Conservation (phyloP, 2,113 vertebrate genomes). For the Salvelinus fontinalis region DNA sequence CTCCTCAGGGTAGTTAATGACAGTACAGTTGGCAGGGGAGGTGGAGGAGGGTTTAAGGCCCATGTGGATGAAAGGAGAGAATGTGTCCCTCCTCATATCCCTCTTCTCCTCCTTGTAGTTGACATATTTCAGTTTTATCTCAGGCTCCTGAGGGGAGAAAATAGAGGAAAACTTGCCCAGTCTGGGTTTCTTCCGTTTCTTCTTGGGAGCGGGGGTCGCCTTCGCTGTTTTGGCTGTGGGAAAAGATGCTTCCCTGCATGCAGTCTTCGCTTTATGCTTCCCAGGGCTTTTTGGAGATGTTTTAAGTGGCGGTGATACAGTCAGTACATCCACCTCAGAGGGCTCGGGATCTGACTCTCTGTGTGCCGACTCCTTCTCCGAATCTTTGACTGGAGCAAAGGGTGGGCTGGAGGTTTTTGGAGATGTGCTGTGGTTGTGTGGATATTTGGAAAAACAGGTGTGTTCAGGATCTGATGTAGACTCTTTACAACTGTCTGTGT, state of each 20-base stretch:
- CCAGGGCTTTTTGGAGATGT: conserved; percentile 58
- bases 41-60: conserved; percentile 46
- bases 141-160: conserved; percentile 75
- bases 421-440: conserved; percentile 24
- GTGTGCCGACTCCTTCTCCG: conserved; percentile 19
- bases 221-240: conserved; percentile 56
- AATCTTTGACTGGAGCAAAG: not conserved
- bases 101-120: conserved; percentile 71
- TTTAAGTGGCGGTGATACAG: conserved; percentile 16
- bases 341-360: conserved; percentile 10
- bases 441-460: conserved; percentile 37
- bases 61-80: conserved; percentile 70
- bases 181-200: conserved; percentile 54
- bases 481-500: conserved; percentile 48
- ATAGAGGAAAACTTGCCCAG: conserved; percentile 42
- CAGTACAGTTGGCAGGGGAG: conserved; percentile 55
- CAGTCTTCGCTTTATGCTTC: conserved; percentile 34
- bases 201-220: conserved; percentile 43
- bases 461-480: conserved; percentile 69
- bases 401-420: conserved; percentile 35
- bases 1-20: conserved; percentile 74
- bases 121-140: conserved; percentile 74
- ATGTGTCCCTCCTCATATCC: conserved; percentile 58
- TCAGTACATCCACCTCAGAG: conserved; percentile 10
- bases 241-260: conserved; percentile 27